Percentiles rank a stretch among this genome's conserved stretches.
phyloP scores from a whole-genome alignment of 1,140 invertebrate genomes.

The Sitobion miscanthi region DNA sequence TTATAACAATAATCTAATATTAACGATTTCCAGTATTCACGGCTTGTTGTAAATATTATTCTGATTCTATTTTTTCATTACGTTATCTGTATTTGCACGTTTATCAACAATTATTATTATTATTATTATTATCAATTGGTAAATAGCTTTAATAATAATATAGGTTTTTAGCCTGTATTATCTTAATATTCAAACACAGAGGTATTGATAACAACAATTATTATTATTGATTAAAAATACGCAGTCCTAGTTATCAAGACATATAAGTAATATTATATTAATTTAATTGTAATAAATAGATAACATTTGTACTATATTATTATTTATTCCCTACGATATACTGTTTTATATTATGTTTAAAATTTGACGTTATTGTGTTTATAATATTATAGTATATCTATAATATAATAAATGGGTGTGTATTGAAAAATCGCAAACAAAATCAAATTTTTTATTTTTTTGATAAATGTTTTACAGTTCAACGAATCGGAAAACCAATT shows the following conservation, averaged over 20 bases:
- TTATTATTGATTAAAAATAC: neutral
- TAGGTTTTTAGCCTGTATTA: no score
- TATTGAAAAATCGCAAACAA: neutral
- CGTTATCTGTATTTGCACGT: neutral
- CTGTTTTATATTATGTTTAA: neutral
- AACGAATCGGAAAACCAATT: slow-evolving; percentile 33
- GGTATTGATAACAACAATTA: neutral
- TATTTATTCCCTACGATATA: neutral
- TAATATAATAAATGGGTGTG: neutral
- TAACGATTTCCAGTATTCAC: neutral
- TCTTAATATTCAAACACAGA: no score
- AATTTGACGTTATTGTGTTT: neutral
- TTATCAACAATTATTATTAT: no score
- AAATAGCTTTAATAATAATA: no score
- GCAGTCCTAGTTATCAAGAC: neutral
- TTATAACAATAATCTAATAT: neutral
- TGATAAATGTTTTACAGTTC: slow-evolving; percentile 25
- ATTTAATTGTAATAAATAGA: neutral
- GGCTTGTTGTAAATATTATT: no score
- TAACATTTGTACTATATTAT: neutral
- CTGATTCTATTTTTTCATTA: no score
- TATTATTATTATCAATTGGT: no score
- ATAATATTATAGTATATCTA: no score
- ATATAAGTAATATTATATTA: neutral
- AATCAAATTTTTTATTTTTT: slow-evolving; percentile 8